Conservation (phyloP, 2,888 invertebrate genomes). For the Dorcus hopei region DNA sequence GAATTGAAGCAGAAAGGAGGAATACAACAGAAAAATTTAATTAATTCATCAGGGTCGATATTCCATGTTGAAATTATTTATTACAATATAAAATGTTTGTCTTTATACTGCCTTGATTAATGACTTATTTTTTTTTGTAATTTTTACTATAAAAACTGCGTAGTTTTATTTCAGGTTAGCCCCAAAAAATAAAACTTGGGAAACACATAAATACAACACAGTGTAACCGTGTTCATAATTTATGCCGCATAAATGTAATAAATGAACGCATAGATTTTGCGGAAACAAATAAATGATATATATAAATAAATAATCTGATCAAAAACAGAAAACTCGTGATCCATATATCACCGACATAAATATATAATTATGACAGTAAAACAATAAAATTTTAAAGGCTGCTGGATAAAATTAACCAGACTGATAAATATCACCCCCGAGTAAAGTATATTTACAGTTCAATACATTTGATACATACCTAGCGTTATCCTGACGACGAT, state of each 20-base stretch:
- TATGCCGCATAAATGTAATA: slow-evolving; percentile 17
- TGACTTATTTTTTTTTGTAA: too few relatives aligned
- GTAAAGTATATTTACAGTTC: slow-evolving; percentile 18
- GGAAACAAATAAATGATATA: slow-evolving; percentile 20
- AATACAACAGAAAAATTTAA: too few relatives aligned
- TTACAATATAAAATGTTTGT: too few relatives aligned
- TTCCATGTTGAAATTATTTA: too few relatives aligned
- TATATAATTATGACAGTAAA: slow-evolving; percentile 22
- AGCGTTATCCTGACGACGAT: slow-evolving; percentile 14
- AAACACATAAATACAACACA: neutral
- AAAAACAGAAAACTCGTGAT: slow-evolving; percentile 20
- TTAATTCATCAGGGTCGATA: too few relatives aligned
- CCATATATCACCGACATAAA: slow-evolving; percentile 20
- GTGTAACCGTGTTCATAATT: slow-evolving; percentile 18
- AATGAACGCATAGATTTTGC: slow-evolving; percentile 20
- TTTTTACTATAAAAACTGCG: too few relatives aligned
- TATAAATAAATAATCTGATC: slow-evolving; percentile 21
- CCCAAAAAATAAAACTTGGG: too few relatives aligned
- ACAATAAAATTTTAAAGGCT: slow-evolving; percentile 22
- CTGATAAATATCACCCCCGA: slow-evolving; percentile 21
- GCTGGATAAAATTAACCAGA: slow-evolving; percentile 20
- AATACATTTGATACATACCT: slow-evolving; percentile 16
- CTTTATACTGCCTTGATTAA: too few relatives aligned
- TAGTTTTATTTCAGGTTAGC: too few relatives aligned
- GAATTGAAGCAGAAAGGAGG: too few relatives aligned